A percentile compares a stretch with the other conserved stretches of the same genome.
Conservation (phyloP, 2,113 vertebrate genomes). For the Thinocorus orbignyianus region DNA sequence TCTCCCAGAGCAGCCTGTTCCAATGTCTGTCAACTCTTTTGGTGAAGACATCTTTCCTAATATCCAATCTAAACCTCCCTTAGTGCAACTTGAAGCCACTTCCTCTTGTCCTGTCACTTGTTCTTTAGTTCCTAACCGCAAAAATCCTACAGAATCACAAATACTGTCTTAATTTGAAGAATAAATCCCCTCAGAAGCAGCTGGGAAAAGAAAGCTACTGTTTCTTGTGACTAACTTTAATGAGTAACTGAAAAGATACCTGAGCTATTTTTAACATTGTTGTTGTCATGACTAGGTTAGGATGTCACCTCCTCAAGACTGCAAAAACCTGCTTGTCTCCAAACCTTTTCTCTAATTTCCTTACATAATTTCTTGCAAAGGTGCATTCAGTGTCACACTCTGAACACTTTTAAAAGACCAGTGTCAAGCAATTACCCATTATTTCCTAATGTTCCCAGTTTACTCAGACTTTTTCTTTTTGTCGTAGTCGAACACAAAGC, state of each 20-base stretch:
- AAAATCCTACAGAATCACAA: neutral
- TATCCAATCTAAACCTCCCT: neutral
- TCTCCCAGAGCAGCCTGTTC: neutral
- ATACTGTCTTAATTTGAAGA: neutral
- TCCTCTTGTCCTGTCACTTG: neutral
- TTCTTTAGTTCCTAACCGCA: neutral
- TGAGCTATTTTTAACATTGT: neutral
- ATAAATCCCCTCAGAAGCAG: neutral
- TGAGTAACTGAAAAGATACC: neutral
- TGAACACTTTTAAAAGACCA: neutral
- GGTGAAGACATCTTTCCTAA: neutral
- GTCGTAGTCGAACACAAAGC: neutral
- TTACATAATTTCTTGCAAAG: neutral
- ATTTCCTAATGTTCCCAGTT: neutral
- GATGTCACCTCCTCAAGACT: neutral
- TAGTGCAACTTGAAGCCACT: neutral
- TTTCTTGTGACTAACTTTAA: neutral
- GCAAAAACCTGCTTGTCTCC: neutral
- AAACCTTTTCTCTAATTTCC: neutral
- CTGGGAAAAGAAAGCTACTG: neutral
- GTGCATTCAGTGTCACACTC: neutral
- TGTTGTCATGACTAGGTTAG: neutral
- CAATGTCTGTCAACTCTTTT: neutral
- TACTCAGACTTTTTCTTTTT: neutral
- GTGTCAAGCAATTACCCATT: neutral